A percentile compares a stretch with the other conserved stretches of the same genome.
Evolutionary conservation across 2,888 invertebrate genomes (phyloP).

Genomic region (Heliconius sara): DNA sequence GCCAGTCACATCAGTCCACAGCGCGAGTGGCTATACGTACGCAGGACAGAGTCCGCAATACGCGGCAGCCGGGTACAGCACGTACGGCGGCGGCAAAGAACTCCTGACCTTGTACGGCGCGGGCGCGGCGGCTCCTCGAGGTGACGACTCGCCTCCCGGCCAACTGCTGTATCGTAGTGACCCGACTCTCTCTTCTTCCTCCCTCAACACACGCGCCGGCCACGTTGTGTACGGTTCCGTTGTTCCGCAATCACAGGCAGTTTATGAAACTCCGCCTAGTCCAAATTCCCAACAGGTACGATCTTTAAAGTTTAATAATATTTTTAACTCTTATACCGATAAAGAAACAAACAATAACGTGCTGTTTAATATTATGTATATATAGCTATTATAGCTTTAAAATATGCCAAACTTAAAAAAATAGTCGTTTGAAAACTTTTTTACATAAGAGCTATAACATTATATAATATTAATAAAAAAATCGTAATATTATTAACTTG

Average conservation of each 20-base stretch:
- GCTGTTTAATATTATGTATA: too few species aligned
- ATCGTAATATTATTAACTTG: too few species aligned
- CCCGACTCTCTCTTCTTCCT: conserved; percentile 87
- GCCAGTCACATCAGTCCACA: conserved; percentile 83
- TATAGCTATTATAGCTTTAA: too few species aligned
- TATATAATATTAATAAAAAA: too few species aligned
- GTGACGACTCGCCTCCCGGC: conserved; percentile 82
- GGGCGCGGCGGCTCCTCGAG: conserved; percentile 60
- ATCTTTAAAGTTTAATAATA: background rate
- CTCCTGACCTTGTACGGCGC: conserved; percentile 62
- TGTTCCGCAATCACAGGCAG: conserved; percentile 73
- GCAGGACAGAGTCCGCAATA: conserved; percentile 70
- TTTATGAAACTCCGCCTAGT: conserved; percentile 83
- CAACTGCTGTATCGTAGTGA: conserved; percentile 86
- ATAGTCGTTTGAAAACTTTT: too few species aligned
- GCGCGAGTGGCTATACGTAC: conserved; percentile 64
- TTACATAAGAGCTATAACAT: too few species aligned
- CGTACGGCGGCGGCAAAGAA: conserved; percentile 55
- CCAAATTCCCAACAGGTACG: conserved; percentile 84
- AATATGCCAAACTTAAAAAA: too few species aligned
- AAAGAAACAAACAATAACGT: too few species aligned
- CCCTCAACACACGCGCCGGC: conserved; percentile 79
- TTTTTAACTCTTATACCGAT: too few species aligned
- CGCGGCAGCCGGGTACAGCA: conserved; percentile 60
- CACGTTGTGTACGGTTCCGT: conserved; percentile 79